Evolutionary conservation across 1,140 invertebrate species (phyloP).

Genomic region (Cherax destructor): DNA sequence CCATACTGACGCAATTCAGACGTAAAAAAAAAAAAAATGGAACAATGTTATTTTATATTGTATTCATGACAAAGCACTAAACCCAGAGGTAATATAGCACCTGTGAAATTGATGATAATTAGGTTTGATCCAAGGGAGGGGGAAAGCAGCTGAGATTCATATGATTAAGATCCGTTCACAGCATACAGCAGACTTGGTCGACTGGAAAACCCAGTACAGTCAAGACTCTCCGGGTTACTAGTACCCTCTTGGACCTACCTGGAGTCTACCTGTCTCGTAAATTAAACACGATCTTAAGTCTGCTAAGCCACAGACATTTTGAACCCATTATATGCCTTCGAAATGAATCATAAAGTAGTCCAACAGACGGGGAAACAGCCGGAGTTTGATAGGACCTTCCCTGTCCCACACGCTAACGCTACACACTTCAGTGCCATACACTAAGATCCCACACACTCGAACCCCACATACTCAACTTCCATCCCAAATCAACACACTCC

Average conservation of each 20-base stretch:
- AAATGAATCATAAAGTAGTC: slow-evolving; percentile 4
- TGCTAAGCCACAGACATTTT: neutral
- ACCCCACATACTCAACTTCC: neutral
- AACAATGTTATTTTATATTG: too few species aligned
- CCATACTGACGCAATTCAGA: too few species aligned
- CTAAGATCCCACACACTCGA: neutral
- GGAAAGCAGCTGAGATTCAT: too few species aligned
- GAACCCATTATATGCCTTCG: neutral
- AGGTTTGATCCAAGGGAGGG: neutral
- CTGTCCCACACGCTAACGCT: neutral
- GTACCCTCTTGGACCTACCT: too few species aligned
- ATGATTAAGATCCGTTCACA: too few species aligned
- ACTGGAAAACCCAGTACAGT: too few species aligned
- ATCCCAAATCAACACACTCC: neutral
- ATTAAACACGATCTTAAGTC: neutral
- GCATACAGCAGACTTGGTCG: too few species aligned
- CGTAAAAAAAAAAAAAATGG: too few species aligned
- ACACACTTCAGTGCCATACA: neutral
- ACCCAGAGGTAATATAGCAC: too few species aligned
- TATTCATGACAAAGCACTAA: too few species aligned
- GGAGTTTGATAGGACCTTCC: neutral
- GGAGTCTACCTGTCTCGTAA: neutral
- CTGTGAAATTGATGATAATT: too few species aligned
- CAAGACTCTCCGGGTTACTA: too few species aligned
- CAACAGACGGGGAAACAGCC: neutral